Evolutionary conservation across 1,140 invertebrate genomes (phyloP), one percentile per base, ranked within the genome.

Genomic region (Cecropterus lyciades): DNA sequence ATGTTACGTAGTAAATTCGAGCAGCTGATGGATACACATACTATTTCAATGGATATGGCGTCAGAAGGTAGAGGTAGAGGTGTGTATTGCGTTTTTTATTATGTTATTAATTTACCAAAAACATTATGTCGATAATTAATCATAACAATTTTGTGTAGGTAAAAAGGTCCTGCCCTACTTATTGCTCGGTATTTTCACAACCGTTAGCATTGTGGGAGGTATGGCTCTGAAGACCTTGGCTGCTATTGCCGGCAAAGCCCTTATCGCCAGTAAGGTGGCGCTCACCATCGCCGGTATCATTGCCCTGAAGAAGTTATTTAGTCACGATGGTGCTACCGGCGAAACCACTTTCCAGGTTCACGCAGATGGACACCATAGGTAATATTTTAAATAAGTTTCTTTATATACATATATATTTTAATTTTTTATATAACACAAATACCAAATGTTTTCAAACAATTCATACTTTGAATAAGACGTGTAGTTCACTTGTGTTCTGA

Each of bases 221-320:
- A 93, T 95, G 69, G 94, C 94, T 24, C 83, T 95, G 63, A 95
- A 95, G 87, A 94, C 94, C 5, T 81, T 95, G 65, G 95, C 94
- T 37, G 92, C 95, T 4, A 94, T 95, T 59, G 94, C 95, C 13
- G 94, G 94, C 15, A 95, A 95, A 84, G 94, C 95, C 1, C 82
- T 95, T 17, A 93, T 95, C 52, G 94, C 95, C 66, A 95, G 94
- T 82, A 95, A 95, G 77, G 93, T 95, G 43, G 95, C 95, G 0
- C 80, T 95, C 37, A 95, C 95, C 48, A 95, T 95, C 65, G 94
- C 95, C 49, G 94, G 95, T 40, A 94, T 95, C 37, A 95, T 95
- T 66, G 95, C 94, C 17, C 88, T 95, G 20, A 95, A 95, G 88
- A 95, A 95, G 80, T 89, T 95, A 64, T 95, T 95, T 84, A 94